These are phyloP conservation scores for Atopsyche davidsoni DNA, from an alignment of 1,140 invertebrate species.

Conservation along the genomic window DNA sequence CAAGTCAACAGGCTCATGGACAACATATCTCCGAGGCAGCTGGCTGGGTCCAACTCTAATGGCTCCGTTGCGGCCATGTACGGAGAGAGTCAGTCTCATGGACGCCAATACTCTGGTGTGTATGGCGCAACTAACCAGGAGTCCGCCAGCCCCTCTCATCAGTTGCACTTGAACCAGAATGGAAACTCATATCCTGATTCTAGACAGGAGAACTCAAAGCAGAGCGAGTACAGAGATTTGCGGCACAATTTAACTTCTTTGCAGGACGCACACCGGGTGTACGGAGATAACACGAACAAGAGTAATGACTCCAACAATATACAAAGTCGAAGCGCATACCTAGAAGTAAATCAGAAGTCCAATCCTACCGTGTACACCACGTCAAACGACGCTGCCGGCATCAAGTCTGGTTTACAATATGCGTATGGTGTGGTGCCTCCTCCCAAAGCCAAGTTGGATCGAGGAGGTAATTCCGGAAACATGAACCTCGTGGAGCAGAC, in stretches of 20 bases:
- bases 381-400: constrained; percentile 1
- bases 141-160: constrained; percentile 8
- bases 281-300: constrained; percentile 10
- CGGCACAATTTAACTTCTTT: constrained; percentile 21
- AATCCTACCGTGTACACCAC: constrained; percentile 5
- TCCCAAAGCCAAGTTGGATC: constrained; percentile 29
- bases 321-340: constrained; percentile 10
- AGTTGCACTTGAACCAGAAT: constrained; percentile 10
- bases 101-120: constrained; percentile 32
- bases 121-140: constrained; percentile 33
- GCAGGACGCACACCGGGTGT: constrained; percentile 10
- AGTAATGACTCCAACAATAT: constrained; percentile 9
- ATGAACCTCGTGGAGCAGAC: constrained; percentile 34
- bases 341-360: background rate
- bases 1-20: constrained; percentile 23
- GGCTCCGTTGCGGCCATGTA: constrained; percentile 34
- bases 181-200: constrained; percentile 15
- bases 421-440: constrained; percentile 32
- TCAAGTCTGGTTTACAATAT: constrained; percentile 17
- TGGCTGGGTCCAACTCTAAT: constrained; percentile 32
- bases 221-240: constrained; percentile 18
- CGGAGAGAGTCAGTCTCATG: constrained; percentile 37
- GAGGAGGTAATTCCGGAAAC: constrained; percentile 9
- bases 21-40: constrained; percentile 21
- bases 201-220: constrained; percentile 18